Conservation (phyloP, 2,888 invertebrate genomes). For the Scrobipalpa atriplicella region DNA sequence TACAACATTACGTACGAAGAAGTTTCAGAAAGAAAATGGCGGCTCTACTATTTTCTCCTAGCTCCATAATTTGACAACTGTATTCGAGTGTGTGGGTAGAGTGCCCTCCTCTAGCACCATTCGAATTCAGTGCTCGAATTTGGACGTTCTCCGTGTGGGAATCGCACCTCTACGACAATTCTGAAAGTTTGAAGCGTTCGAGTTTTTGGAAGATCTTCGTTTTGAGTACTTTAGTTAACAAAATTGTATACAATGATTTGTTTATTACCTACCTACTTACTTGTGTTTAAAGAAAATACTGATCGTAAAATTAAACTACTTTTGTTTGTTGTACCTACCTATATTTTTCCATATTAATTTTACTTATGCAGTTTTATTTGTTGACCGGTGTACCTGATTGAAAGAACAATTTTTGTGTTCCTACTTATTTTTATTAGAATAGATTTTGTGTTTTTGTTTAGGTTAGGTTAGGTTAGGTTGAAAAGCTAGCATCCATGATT, state of each 20-base stretch:
- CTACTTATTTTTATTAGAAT: too few relatives aligned
- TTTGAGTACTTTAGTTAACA: neutral
- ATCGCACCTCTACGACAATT: neutral
- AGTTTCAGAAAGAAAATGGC: neutral
- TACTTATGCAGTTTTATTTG: too few relatives aligned
- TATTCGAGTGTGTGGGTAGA: slow-evolving; percentile 86
- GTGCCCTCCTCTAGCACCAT: slow-evolving; percentile 86
- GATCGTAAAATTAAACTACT: too few relatives aligned
- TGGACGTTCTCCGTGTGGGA: slow-evolving; percentile 47
- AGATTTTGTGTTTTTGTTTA: too few relatives aligned
- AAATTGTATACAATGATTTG: neutral
- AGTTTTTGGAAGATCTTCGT: neutral
- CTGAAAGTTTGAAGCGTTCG: neutral
- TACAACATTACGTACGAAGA: neutral
- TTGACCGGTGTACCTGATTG: too few relatives aligned
- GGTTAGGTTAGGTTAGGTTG: too few relatives aligned
- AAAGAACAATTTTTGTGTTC: too few relatives aligned
- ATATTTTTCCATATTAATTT: too few relatives aligned
- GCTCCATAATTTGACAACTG: slow-evolving; percentile 83
- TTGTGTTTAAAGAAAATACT: too few relatives aligned
- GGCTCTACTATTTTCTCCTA: neutral
- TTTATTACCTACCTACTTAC: neutral
- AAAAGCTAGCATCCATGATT: too few relatives aligned
- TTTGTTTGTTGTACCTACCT: too few relatives aligned
- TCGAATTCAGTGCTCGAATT: slow-evolving; percentile 85